Conservation (phyloP, 2,113 vertebrate genomes). For the Microcebus jonahi region DNA sequence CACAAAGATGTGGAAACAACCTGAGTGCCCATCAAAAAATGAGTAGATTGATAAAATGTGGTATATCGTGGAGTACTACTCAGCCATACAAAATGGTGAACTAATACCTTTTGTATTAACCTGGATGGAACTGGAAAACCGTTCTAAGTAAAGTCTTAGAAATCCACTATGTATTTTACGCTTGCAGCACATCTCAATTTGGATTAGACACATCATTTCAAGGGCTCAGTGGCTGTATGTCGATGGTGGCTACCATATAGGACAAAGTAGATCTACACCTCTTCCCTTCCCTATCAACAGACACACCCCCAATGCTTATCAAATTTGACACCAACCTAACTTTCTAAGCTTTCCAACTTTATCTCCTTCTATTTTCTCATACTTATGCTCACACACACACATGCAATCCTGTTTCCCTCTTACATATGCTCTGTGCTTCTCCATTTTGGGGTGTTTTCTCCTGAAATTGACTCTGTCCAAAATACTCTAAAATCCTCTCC, state of each 20-base stretch:
- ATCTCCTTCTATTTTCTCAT: neutral
- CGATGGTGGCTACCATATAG: neutral
- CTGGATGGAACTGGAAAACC: no score
- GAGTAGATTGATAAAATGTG: no score
- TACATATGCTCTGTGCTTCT: neutral
- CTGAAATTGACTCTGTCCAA: neutral
- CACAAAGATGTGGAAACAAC: no score
- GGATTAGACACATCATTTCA: neutral
- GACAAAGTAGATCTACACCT: neutral
- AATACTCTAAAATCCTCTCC: neutral
- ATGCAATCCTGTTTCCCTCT: neutral
- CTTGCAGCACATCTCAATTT: neutral
- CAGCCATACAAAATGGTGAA: no score
- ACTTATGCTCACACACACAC: neutral
- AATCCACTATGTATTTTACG: neutral
- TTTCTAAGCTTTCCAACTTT: constrained; percentile 9
- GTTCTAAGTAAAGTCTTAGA: neutral
- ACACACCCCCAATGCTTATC: neutral
- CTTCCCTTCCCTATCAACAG: neutral
- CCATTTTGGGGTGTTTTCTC: neutral
- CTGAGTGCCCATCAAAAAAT: no score
- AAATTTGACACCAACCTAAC: neutral
- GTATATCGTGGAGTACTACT: no score
- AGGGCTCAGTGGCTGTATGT: neutral
- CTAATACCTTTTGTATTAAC: no score